Evolutionary conservation across 2,888 invertebrate genomes (phyloP).

Genomic region (Liposcelis brunnea): DNA sequence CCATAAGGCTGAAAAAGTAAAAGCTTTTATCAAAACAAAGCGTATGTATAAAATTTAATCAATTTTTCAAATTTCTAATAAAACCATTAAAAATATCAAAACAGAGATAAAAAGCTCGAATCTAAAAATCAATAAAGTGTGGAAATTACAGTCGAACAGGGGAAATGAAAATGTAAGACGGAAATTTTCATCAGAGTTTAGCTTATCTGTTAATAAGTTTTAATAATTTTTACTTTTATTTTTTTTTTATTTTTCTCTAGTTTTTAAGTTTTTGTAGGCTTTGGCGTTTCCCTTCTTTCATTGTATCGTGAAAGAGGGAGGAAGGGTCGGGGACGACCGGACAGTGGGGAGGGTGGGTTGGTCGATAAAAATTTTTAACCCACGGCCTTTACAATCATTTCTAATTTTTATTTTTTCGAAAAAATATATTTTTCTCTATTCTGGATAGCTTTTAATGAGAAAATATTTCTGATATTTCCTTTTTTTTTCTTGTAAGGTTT

Average conservation of each 20-base stretch:
- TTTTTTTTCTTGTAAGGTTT: too few relatives aligned
- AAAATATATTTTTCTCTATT: not conserved
- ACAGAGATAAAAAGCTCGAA: constrained; percentile 5
- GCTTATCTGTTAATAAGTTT: constrained; percentile 8
- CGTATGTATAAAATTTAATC: constrained; percentile 2
- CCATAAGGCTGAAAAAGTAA: too few relatives aligned
- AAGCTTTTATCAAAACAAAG: too few relatives aligned
- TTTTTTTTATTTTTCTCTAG: constrained; percentile 9
- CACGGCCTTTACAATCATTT: constrained; percentile 8
- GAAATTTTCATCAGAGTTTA: constrained; percentile 4
- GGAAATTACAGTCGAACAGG: constrained; percentile 1
- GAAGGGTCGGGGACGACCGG: not conserved
- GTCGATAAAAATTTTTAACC: constrained; percentile 9
- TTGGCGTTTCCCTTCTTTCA: not conserved
- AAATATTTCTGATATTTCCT: too few relatives aligned
- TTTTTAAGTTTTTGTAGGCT: constrained; percentile 9
- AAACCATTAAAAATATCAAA: constrained; percentile 10
- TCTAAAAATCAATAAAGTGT: constrained; percentile 8
- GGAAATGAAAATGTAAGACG: not conserved
- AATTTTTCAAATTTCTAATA: constrained; percentile 10
- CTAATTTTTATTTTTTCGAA: constrained; percentile 5
- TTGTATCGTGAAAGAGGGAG: not conserved
- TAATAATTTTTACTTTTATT: constrained; percentile 6
- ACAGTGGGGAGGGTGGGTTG: constrained; percentile 5
- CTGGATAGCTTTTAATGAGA: too few relatives aligned